These are phyloP conservation scores for Sarotherodon lohbergeri DNA, from an alignment of 2,113 vertebrate species.

Conservation along the genomic window DNA sequence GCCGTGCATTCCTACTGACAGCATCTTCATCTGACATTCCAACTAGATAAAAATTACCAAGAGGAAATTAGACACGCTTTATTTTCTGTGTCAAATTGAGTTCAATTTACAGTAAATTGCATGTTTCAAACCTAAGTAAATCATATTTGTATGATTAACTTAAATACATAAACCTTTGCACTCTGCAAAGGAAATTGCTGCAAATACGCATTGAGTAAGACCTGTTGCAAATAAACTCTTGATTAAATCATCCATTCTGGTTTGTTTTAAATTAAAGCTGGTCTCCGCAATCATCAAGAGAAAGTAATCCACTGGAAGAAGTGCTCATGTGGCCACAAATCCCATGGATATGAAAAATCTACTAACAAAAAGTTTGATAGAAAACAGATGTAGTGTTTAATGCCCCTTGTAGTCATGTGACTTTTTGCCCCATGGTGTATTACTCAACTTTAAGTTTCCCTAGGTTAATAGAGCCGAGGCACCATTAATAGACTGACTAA, in stretches of 20 bases:
- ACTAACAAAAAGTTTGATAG: neutral
- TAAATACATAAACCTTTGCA: neutral
- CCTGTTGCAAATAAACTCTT: neutral
- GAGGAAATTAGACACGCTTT: neutral
- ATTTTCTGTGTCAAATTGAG: neutral
- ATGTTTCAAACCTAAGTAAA: neutral
- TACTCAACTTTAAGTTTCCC: neutral
- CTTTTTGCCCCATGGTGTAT: neutral
- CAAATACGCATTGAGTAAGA: neutral
- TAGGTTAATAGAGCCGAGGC: neutral
- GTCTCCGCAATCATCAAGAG: rapidly evolving
- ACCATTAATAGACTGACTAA: neutral
- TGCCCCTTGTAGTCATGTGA: neutral
- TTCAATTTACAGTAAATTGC: neutral
- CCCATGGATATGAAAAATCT: neutral
- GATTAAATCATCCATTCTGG: neutral
- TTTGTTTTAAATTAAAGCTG: neutral
- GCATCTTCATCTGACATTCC: neutral
- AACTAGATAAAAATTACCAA: rapidly evolving
- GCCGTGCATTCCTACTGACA: neutral
- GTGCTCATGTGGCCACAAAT: neutral
- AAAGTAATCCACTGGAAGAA: neutral
- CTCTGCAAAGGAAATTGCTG: neutral
- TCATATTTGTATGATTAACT: neutral
- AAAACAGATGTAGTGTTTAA: neutral